Conservation (phyloP, 2,113 vertebrate species). For the Polypterus senegalus region DNA sequence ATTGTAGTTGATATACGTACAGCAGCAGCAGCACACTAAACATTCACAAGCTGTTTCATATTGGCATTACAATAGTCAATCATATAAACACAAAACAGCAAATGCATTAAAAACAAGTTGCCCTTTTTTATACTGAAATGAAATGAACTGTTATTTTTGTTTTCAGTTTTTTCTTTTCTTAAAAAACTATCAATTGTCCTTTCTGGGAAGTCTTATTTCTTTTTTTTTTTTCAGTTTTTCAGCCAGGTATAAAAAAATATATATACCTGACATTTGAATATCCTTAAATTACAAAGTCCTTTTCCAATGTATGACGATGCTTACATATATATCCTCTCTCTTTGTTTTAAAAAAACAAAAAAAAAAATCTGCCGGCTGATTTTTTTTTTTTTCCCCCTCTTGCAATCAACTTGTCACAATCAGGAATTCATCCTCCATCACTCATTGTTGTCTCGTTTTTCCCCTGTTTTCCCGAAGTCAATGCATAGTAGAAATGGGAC, state of each 20-base stretch:
- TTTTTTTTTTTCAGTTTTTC: conserved; percentile 10
- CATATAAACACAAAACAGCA: conserved; percentile 75
- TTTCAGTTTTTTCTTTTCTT: conserved; percentile 22
- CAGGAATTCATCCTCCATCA: too few relatives aligned
- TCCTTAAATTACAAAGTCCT: conserved; percentile 12
- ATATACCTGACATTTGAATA: conserved; percentile 23
- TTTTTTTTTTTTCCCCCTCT: not conserved
- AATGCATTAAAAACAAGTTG: conserved; percentile 71
- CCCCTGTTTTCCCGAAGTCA: conserved; percentile 7
- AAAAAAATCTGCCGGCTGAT: not conserved
- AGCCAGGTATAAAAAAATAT: conserved; percentile 30
- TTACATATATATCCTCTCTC: conserved; percentile 5
- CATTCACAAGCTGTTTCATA: conserved; percentile 99
- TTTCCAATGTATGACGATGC: conserved; percentile 3
- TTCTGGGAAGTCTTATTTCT: conserved; percentile 41
- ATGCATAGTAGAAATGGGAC: conserved; percentile 3
- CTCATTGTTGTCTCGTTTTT: not conserved
- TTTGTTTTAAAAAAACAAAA: conserved; percentile 1
- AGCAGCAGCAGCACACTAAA: conserved; percentile 96
- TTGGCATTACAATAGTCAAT: conserved; percentile 89
- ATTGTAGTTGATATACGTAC: conserved; percentile 70
- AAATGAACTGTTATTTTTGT: conserved; percentile 43
- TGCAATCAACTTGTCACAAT: too few relatives aligned
- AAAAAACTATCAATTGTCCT: conserved; percentile 70
- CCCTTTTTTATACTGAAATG: conserved; percentile 77